Evolutionary conservation across 2,888 invertebrate species (phyloP).

Genomic region (Calameuta filiformis): DNA sequence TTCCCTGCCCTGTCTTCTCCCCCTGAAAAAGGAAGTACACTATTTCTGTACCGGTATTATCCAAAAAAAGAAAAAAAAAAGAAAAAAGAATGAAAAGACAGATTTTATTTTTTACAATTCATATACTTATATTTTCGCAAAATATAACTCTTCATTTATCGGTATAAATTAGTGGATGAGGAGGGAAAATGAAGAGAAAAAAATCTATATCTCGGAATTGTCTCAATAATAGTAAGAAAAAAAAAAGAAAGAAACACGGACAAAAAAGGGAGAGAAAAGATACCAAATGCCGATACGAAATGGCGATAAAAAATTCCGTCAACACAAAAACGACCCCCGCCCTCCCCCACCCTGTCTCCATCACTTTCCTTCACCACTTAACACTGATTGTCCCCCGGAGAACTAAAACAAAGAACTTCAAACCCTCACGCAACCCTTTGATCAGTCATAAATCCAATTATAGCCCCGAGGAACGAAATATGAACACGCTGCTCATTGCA

Average conservation of each 20-base stretch:
- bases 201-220: neutral
- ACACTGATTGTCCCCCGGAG: neutral
- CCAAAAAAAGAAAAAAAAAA: conserved; percentile 35
- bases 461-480: neutral
- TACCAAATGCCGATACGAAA: conserved; percentile 30
- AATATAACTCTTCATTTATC: conserved; percentile 59
- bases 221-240: conserved; percentile 13
- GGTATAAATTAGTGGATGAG: conserved; percentile 33
- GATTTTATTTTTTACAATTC: conserved; percentile 59
- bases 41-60: conserved; percentile 63
- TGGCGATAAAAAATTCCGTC: conserved; percentile 22
- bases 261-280: conserved; percentile 8
- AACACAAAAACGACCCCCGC: neutral
- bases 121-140: conserved; percentile 50
- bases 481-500: neutral
- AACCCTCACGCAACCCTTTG: neutral
- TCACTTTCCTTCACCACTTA: neutral
- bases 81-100: conserved; percentile 41
- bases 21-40: conserved; percentile 41
- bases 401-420: neutral
- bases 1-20: conserved; percentile 54
- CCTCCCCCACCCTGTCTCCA: neutral
- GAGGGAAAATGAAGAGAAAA: neutral
- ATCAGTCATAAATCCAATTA: neutral
- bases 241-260: neutral